A percentile compares a stretch with the other conserved stretches of the same genome.
These are phyloP conservation scores for Parnassius smintheus DNA, from an alignment of 2,888 invertebrate genomes.

Conservation along the genomic window DNA sequence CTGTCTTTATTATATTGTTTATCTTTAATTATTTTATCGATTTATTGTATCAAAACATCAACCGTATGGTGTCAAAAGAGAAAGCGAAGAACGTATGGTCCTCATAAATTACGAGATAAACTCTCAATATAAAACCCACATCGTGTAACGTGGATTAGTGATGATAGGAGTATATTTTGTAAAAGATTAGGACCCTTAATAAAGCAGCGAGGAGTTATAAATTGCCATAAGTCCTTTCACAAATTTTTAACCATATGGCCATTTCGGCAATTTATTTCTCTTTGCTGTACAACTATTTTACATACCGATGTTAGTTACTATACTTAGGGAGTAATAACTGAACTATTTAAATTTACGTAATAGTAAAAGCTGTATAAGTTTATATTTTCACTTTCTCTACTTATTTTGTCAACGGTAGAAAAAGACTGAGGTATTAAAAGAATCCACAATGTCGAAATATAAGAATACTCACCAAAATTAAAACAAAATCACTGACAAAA, in stretches of 20 bases:
- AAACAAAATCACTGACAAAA: constrained; percentile 49
- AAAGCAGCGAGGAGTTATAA: constrained; percentile 52
- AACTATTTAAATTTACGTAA: constrained; percentile 68
- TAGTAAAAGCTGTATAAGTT: constrained; percentile 46
- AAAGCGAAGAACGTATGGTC: constrained; percentile 42
- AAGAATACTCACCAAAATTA: constrained; percentile 70
- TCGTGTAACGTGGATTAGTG: constrained; percentile 36
- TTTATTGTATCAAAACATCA: constrained; percentile 49
- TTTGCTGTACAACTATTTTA: constrained; percentile 71
- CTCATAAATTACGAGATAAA: constrained; percentile 53
- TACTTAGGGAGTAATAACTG: constrained; percentile 60
- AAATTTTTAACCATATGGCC: constrained; percentile 29
- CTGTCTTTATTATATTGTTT: constrained; percentile 65
- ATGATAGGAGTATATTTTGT: constrained; percentile 49
- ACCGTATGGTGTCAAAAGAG: constrained; percentile 45
- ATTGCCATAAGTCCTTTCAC: constrained; percentile 34
- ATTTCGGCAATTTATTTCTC: constrained; percentile 47
- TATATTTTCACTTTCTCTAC: constrained; percentile 58
- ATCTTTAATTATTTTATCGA: constrained; percentile 45
- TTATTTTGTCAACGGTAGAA: constrained; percentile 70
- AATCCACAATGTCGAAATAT: constrained; percentile 64
- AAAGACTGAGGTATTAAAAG: constrained; percentile 69
- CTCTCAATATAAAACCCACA: constrained; percentile 41
- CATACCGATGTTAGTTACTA: constrained; percentile 77
- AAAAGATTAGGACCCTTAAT: constrained; percentile 44